Percentiles rank a stretch among this genome's conserved stretches.
Conservation (phyloP, 2,113 vertebrate species). For the Orcinus orca region DNA sequence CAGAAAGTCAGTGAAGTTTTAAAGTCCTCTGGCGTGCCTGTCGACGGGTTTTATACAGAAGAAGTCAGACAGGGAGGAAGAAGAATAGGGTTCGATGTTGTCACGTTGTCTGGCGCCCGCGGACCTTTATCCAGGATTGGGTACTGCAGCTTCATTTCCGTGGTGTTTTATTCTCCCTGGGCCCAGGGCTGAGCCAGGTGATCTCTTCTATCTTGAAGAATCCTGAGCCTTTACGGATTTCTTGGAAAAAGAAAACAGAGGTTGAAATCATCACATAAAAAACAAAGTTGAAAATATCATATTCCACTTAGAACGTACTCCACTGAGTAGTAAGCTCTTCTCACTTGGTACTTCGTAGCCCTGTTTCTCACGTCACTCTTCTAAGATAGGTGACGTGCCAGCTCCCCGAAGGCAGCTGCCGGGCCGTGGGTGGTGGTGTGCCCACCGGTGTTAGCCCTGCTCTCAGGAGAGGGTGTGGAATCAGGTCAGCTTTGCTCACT, state of each 20-base stretch:
- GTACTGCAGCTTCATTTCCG: constrained; percentile 80
- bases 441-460: neutral
- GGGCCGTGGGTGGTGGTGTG: rapidly evolving
- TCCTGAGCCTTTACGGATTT: neutral
- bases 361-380: neutral
- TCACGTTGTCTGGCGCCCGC: constrained; percentile 90
- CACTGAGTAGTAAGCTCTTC: rapidly evolving
- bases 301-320: neutral
- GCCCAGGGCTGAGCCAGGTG: neutral
- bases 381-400: rapidly evolving
- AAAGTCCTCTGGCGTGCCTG: constrained; percentile 81
- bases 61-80: constrained; percentile 92
- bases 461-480: neutral
- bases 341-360: neutral
- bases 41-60: constrained; percentile 96
- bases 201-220: neutral
- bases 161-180: neutral
- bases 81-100: constrained; percentile 95
- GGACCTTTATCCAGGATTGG: constrained; percentile 92
- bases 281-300: neutral
- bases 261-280: neutral
- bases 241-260: neutral
- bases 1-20: constrained; percentile 90
- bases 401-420: neutral
- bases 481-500: neutral